phyloP scores from a whole-genome alignment of 1,140 invertebrate species.

The Reticulitermes speratus region DNA sequence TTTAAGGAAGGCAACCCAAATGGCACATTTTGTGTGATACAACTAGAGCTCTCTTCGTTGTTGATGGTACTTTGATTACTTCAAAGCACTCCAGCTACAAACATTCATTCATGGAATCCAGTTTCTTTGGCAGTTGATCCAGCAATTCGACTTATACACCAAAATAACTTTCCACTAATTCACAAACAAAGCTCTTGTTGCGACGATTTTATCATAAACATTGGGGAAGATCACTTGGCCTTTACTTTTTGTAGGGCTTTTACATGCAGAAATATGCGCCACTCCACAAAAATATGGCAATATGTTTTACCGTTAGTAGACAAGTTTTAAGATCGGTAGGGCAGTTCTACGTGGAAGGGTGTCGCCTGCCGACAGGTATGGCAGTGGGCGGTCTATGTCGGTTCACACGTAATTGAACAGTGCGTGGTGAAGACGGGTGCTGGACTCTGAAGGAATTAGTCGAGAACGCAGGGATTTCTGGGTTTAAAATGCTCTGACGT shows the following conservation, averaged over 20 bases:
- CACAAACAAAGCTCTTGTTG: background rate
- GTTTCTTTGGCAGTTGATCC: background rate
- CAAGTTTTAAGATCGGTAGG: no score
- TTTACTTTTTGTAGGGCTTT: background rate
- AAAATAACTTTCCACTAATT: background rate
- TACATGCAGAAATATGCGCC: no score
- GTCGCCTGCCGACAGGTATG: no score
- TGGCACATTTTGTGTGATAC: background rate
- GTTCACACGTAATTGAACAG: no score
- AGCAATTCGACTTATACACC: background rate
- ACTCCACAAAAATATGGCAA: no score
- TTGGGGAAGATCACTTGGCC: background rate
- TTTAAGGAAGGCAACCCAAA: constrained; percentile 2
- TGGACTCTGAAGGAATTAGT: no score
- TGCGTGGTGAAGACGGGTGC: no score
- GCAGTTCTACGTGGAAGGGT: no score
- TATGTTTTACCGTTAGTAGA: no score
- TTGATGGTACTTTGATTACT: background rate
- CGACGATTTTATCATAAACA: background rate
- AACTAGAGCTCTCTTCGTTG: background rate
- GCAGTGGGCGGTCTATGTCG: no score
- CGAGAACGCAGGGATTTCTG: no score
- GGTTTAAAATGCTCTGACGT: no score
- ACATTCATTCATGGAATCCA: background rate
- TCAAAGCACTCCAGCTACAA: background rate